Evolutionary conservation across 2,888 invertebrate genomes (phyloP), one percentile per base, ranked within the genome.

Genomic region (Clunio marinus): DNA sequence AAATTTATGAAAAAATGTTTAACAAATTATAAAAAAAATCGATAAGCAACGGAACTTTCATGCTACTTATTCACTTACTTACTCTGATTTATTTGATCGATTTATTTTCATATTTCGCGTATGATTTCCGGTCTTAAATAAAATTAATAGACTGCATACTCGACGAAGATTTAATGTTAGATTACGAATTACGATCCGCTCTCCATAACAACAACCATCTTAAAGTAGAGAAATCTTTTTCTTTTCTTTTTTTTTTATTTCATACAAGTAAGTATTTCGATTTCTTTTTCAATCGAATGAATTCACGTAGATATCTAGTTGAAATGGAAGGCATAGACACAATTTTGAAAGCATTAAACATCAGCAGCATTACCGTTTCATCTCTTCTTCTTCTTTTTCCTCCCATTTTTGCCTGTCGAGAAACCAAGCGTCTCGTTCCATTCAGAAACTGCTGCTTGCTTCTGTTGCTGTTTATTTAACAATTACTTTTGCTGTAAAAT

Each of bases 271-370:
- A n/a, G n/a, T 41, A 41, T 41, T 51, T n/a, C 51, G 13, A 51
- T 51, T 51, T 51, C 51, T 51, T 51, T 41, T 41, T 15, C 51
- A 51, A 51, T 22, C 22, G 51, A 51, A 51, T 51, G 51, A 51
- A 51, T 51, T n/a, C 51, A 51, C 51, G 51, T 51, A 17, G n/a
- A n/a, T n/a, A n/a, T n/a, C n/a, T n/a, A n/a, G n/a, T n/a, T 22
- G 51, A n/a, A 8, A 13, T 22, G 22, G 51, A 51, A 51, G 51
- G 51, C 51, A 51, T 22, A 32, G 35, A 5, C 7, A 32, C 17
- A 51, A 22, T 22, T 51, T 51, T 22, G 51, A 51, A 22, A 51
- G 51, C 51, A 51, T 51, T 22, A 51, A 51, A 8, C 20, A 41
- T 15, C 7, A 51, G 20, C 41, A 41, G 51, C 17, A n/a, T 51